A percentile compares a stretch with the other conserved stretches of the same genome.
Conservation (phyloP, 1,140 invertebrate species). For the Trichonephila inaurata region DNA sequence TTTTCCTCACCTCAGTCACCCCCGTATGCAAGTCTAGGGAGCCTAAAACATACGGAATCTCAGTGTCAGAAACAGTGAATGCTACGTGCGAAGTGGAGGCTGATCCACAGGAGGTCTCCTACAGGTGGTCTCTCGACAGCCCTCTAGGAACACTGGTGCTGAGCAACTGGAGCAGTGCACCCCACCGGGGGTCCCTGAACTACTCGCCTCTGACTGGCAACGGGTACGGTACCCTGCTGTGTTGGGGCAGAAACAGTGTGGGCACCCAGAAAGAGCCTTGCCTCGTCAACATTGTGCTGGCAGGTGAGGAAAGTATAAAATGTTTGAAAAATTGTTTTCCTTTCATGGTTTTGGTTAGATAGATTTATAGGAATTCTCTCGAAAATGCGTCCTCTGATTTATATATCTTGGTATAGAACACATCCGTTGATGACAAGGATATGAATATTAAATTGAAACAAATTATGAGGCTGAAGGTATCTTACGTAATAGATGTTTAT, state of each 20-base stretch:
- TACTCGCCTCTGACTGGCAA: slow-evolving; percentile 70
- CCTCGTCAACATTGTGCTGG: slow-evolving; percentile 52
- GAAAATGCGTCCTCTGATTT: too few relatives aligned
- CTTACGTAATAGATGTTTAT: too few relatives aligned
- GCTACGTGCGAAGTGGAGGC: slow-evolving; percentile 94
- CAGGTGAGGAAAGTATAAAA: slow-evolving; percentile 16
- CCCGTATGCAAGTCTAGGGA: slow-evolving; percentile 92
- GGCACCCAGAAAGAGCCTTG: slow-evolving; percentile 77
- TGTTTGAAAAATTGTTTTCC: neutral
- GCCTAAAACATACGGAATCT: slow-evolving; percentile 91
- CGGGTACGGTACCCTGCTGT: slow-evolving; percentile 77
- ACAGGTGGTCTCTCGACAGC: slow-evolving; percentile 96
- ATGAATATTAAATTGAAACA: too few relatives aligned
- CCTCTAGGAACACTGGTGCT: slow-evolving; percentile 90
- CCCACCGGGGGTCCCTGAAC: slow-evolving; percentile 1
- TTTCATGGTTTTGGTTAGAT: neutral
- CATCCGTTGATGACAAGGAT: too few relatives aligned
- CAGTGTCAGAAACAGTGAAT: slow-evolving; percentile 91
- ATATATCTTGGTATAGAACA: too few relatives aligned
- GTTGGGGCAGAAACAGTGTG: slow-evolving; percentile 76
- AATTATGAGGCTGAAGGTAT: too few relatives aligned
- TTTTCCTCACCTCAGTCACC: slow-evolving; percentile 84
- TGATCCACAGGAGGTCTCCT: slow-evolving; percentile 88
- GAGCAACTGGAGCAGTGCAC: slow-evolving; percentile 56
- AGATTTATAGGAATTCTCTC: too few relatives aligned